Evolutionary conservation across 2,113 vertebrate species (phyloP), one percentile per base, ranked within the genome.

Genomic region (Psittacula cyanocephala): DNA sequence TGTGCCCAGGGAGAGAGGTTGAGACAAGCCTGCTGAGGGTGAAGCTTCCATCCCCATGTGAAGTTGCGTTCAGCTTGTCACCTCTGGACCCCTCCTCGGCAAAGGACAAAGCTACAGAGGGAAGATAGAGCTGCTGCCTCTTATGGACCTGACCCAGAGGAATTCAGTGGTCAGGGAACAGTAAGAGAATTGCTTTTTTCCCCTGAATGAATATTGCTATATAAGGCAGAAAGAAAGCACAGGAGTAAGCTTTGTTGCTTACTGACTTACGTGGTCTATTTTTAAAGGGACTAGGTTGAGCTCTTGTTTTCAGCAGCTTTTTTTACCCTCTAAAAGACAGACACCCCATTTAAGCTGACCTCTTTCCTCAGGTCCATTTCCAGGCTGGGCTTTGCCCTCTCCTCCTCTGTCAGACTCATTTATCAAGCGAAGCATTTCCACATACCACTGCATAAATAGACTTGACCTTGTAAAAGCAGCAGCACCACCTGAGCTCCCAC

Each of bases 371-470:
- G 81, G 88, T 94, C 88, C 78, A 33, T 84, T 91, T 92, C 70
- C 81, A 96, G 79, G 70, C 91, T 80, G 84, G 84, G 96, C 83
- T 95, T 96, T 1, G 10, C 86, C 84, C 86, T 93, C 89, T 97
- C 68, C 80, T 93, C 68, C 55, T 86, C 93, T 72, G 84, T 93
- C 93, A 93, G 83, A 81, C 65, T 86, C 86, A 96, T 95, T 95
- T 91, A 96, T 88, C 93, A 94, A 94, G 77, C 55, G 49, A 92
- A 96, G 95, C 93, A 91, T 92, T 96, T 95, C 86, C 92, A 95
- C 83, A 79, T 71, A 92, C 47, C 62, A 49, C 74, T 85, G 74
- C 89, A 89, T 87, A 95, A 94, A 93, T n/a, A 92, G 88, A 88
- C 86, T 87, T 92, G 95, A 96, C 93, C 96, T 95, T 92, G 92